Base-by-base conservation (phyloP, 2,888 invertebrate species). In the Drosophila atroscutellata region DNA sequence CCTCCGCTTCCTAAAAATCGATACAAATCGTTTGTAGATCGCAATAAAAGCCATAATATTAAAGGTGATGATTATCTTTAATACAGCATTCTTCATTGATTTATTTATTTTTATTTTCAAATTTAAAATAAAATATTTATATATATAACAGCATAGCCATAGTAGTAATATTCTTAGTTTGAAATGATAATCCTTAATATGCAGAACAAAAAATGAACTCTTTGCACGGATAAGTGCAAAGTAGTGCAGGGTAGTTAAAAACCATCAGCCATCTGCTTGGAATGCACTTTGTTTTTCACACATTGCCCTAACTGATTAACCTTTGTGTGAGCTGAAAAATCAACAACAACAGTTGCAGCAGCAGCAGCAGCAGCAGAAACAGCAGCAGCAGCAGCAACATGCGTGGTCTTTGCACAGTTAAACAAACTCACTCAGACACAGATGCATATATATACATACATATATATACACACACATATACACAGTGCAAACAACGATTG, bases 231-330 rank as follows among this genome's bases (percentile, higher is more conserved):
- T 56, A n/a, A n/a, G n/a, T n/a, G n/a, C n/a, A n/a, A n/a, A n/a
- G n/a, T n/a, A n/a, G 9, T 26, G 24, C 45, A 20, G 45, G 32
- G 45, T 47, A 57, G 32, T 26, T 28, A 8, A 37, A 49, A 37
- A 28, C 54, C 39, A 63, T 30, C 65, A 66, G 45, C 51, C 65
- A 72, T 57, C 65, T 61, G 75, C 59, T 52, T 32, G 77, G 82
- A 90, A 90, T 90, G 83, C 90, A 90, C 87, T 90, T 90, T 88
- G 90, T 90, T 91, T 90, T 91, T 91, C 91, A 91, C 91, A 91
- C 91, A 91, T 90, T 80, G 81, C 81, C 80, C 77, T 73, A 83
- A 85, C 87, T 90, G 87, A 89, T 91, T 88, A 90, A 90, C 87
- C 90, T 87, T 90, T 88, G 88, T 85, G 80, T 86, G 75, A 87